These are phyloP conservation scores for Drosophila tsacasi DNA, from an alignment of 1,140 invertebrate species.

Conservation along the genomic window DNA sequence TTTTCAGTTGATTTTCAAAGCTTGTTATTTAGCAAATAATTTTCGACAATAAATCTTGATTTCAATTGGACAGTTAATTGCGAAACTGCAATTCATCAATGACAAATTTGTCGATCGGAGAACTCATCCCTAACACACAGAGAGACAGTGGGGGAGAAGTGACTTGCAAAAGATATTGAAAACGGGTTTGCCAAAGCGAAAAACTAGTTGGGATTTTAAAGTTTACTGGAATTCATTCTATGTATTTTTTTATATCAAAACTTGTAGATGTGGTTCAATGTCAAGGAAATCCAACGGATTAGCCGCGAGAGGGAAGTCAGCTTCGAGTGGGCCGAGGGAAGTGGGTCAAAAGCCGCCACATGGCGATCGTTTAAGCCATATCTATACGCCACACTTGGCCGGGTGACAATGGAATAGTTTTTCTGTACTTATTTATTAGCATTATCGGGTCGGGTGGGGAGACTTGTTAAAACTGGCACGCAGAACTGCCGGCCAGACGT, in stretches of 20 bases:
- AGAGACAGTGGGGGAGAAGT: neutral
- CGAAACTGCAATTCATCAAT: conserved; percentile 41
- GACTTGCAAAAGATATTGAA: conserved; percentile 34
- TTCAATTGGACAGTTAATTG: conserved; percentile 34
- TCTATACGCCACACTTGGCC: conserved; percentile 19
- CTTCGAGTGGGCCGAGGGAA: conserved; percentile 41
- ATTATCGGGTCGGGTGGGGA: conserved; percentile 27
- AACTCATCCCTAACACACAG: conserved; percentile 30
- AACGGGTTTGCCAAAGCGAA: conserved; percentile 48
- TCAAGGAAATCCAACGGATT: conserved; percentile 61
- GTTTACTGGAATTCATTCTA: conserved; percentile 64
- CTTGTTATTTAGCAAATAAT: conserved; percentile 5
- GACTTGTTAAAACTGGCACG: conserved; percentile 67
- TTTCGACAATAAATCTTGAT: conserved; percentile 16
- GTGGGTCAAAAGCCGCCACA: conserved; percentile 38
- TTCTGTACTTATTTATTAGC: conserved; percentile 44
- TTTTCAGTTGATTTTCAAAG: conserved; percentile 20
- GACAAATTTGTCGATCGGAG: conserved; percentile 32
- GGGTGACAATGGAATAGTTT: conserved; percentile 59
- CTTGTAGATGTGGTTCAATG: conserved; percentile 73
- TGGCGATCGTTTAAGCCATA: conserved; percentile 45
- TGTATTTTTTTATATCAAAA: conserved; percentile 23
- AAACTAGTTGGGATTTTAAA: conserved; percentile 53
- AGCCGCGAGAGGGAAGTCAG: conserved; percentile 8
- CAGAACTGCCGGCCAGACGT: conserved; percentile 53